Conservation (phyloP, 2,797 vertebrate species). For the Nyctalus aviator region DNA sequence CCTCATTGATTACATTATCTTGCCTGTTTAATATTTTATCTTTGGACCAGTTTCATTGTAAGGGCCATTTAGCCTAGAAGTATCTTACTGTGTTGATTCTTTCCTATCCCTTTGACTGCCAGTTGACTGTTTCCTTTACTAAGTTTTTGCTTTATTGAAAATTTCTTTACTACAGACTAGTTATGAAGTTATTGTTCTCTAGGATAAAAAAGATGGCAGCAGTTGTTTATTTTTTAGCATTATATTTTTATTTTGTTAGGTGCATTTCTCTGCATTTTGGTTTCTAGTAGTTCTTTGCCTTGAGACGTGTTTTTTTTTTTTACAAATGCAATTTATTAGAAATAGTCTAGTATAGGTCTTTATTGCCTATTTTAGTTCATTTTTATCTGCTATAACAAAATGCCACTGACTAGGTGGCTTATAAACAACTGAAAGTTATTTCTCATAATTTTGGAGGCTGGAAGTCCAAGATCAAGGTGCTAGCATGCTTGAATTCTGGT, state of each 20-base stretch:
- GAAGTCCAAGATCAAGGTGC: neutral
- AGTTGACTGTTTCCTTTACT: slow-evolving; percentile 4
- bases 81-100: slow-evolving; percentile 8
- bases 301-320: slow-evolving; percentile 13
- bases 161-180: neutral
- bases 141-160: slow-evolving; percentile 45
- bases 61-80: neutral
- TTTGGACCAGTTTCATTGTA: slow-evolving; percentile 43
- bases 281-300: slow-evolving; percentile 35
- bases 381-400: neutral
- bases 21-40: slow-evolving; percentile 51
- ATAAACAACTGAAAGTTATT: neutral
- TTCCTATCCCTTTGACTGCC: slow-evolving; percentile 8
- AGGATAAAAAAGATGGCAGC: slow-evolving; percentile 26
- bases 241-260: slow-evolving; percentile 51
- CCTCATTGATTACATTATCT: slow-evolving; percentile 38
- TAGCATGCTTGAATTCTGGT: slow-evolving; percentile 3
- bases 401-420: neutral
- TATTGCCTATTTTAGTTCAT: slow-evolving; percentile 45
- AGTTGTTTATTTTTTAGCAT: neutral
- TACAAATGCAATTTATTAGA: slow-evolving; percentile 35
- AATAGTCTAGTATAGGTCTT: slow-evolving; percentile 34
- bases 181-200: neutral
- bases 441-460: neutral
- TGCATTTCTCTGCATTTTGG: slow-evolving; percentile 24